phyloP scores from a whole-genome alignment of 2,888 invertebrate species.

The Ryuthela nishihirai region DNA sequence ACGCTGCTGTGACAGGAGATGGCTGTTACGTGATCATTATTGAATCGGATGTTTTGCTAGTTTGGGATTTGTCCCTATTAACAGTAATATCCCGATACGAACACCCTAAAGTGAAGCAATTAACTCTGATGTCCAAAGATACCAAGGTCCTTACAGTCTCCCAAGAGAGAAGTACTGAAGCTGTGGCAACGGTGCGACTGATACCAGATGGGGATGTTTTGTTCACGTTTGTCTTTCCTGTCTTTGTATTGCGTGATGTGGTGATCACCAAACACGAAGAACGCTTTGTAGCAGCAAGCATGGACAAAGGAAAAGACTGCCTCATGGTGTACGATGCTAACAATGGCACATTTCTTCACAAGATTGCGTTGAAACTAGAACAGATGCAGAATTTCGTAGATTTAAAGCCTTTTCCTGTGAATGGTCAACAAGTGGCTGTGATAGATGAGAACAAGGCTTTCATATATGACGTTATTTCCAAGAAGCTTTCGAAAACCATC shows the following conservation, averaged over 20 bases:
- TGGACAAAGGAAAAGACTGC: constrained; percentile 79
- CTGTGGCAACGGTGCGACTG: constrained; percentile 42
- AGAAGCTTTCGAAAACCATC: constrained; percentile 78
- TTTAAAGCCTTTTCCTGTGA: constrained; percentile 51
- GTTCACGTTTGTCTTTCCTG: constrained; percentile 78
- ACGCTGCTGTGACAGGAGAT: constrained; percentile 80
- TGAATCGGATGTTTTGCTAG: constrained; percentile 83
- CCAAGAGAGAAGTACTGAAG: constrained; percentile 53
- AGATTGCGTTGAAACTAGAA: constrained; percentile 43
- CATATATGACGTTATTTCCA: constrained; percentile 82
- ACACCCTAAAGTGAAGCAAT: constrained; percentile 72
- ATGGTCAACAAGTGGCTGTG: constrained; percentile 70
- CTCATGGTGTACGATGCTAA: constrained; percentile 71
- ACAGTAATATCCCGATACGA: constrained; percentile 76
- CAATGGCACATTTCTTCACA: constrained; percentile 61
- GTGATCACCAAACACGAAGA: constrained; percentile 78
- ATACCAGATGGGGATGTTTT: constrained; percentile 66
- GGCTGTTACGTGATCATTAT: constrained; percentile 81
- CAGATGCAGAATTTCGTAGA: constrained; percentile 46
- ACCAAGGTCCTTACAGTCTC: constrained; percentile 71
- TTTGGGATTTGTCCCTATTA: constrained; percentile 75
- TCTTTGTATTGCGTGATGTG: constrained; percentile 73
- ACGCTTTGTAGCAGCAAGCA: constrained; percentile 70
- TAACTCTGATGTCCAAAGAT: constrained; percentile 70
- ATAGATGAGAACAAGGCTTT: constrained; percentile 86